Conservation (phyloP, 92 coral and sea anemone species). For the Zoanthus sansibaricus region DNA sequence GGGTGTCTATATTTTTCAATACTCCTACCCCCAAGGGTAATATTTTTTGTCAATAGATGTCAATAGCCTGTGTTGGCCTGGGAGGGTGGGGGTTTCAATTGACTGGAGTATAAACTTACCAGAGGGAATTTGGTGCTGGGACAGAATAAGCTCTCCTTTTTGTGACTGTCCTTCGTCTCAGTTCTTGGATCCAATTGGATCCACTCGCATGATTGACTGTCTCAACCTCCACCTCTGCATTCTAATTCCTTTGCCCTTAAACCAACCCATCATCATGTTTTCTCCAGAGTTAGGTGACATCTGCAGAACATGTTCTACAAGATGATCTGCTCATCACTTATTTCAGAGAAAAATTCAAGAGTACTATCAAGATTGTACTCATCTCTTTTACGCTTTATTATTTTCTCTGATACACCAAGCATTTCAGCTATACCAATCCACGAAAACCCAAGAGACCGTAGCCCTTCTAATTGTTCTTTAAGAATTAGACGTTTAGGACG, state of each 20-base stretch:
- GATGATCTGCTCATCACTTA: conserved; percentile 15
- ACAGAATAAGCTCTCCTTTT: conserved; percentile 72
- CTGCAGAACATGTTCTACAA: conserved; percentile 60
- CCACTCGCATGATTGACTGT: conserved; percentile 66
- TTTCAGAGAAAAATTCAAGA: conserved; percentile 18
- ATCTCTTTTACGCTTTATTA: conserved; percentile 55
- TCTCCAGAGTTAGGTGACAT: conserved; percentile 76
- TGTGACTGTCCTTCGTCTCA: conserved; percentile 64
- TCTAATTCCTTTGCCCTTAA: conserved; percentile 67
- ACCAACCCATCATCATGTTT: conserved; percentile 69
- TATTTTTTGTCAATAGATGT: background rate
- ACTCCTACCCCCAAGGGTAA: no score
- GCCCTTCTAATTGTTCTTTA: conserved; percentile 60
- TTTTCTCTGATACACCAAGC: conserved; percentile 70
- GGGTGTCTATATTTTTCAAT: no score
- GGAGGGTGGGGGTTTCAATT: conserved; percentile 1
- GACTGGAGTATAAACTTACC: conserved; percentile 49
- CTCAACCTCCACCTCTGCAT: conserved; percentile 71
- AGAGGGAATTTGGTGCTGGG: conserved; percentile 70
- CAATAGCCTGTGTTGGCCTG: conserved; percentile 21
- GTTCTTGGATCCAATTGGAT: conserved; percentile 63
- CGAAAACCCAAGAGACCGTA: conserved; percentile 63
- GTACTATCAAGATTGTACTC: conserved; percentile 21
- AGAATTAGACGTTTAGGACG: conserved; percentile 65
- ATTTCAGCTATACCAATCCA: conserved; percentile 56